phyloP scores from a whole-genome alignment of 2,888 invertebrate genomes.

The Drosophila emarginata region DNA sequence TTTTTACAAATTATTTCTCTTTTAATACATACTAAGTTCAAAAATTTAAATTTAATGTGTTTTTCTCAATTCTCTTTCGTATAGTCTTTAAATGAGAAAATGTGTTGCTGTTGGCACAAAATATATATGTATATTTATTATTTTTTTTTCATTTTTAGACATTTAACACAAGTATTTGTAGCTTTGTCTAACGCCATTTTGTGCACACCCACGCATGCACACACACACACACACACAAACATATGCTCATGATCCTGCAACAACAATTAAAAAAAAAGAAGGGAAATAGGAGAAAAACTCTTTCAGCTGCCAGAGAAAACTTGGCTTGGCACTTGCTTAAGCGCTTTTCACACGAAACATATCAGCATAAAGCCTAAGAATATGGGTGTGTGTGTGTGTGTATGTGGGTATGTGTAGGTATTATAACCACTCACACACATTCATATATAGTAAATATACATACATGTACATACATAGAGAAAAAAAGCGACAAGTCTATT shows the following conservation, averaged over 20 bases:
- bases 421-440: constrained; percentile 11
- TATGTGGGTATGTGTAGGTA: not conserved
- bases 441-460: constrained; percentile 1
- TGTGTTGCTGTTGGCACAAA: not conserved
- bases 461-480: not conserved
- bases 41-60: too few species aligned
- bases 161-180: not conserved
- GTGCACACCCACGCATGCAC: constrained; percentile 6
- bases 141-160: constrained; percentile 1
- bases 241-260: constrained; percentile 20
- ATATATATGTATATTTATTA: too few species aligned
- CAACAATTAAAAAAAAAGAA: constrained; percentile 52
- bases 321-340: constrained; percentile 56
- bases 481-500: constrained; percentile 64
- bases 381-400: constrained; percentile 20
- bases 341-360: constrained; percentile 55
- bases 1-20: too few species aligned
- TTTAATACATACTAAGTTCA: too few species aligned
- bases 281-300: constrained; percentile 34
- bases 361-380: constrained; percentile 62
- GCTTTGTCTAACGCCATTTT: not conserved
- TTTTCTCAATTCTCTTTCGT: too few species aligned
- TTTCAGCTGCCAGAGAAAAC: constrained; percentile 12
- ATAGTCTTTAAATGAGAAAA: not conserved
- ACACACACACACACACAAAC: not conserved